Evolutionary conservation across 1,140 invertebrate genomes (phyloP).

Genomic region (Planococcus citri): DNA sequence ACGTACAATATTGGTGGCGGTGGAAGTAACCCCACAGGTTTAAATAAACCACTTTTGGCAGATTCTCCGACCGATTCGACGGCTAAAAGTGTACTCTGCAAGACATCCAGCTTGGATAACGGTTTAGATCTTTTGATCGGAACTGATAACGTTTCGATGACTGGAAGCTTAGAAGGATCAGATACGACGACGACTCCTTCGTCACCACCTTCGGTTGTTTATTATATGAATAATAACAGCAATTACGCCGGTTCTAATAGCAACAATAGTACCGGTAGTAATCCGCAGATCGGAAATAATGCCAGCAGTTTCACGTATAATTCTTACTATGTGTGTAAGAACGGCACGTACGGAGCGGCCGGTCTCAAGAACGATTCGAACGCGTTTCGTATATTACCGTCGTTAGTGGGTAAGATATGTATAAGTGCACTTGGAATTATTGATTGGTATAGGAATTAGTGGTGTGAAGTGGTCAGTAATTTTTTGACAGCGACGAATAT

Average conservation of each 20-base stretch:
- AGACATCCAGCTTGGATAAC: slow-evolving; percentile 2
- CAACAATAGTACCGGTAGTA: too few species aligned
- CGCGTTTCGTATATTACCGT: background rate
- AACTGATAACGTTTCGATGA: background rate
- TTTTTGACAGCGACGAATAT: too few species aligned
- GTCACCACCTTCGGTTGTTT: background rate
- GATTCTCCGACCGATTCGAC: background rate
- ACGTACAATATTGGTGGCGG: too few species aligned
- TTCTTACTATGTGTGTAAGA: too few species aligned
- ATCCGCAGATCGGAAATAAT: too few species aligned
- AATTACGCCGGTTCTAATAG: background rate
- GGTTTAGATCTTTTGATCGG: slow-evolving; percentile 1
- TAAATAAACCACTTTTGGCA: background rate
- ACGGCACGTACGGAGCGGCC: background rate
- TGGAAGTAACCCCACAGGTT: too few species aligned
- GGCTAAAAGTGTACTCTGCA: background rate
- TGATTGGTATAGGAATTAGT: background rate
- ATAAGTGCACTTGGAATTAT: too few species aligned
- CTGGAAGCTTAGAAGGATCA: background rate
- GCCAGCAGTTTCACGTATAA: too few species aligned
- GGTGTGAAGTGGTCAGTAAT: too few species aligned
- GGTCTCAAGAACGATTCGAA: too few species aligned
- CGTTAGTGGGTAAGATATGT: background rate
- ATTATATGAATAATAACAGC: background rate
- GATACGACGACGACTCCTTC: background rate